phyloP scores from a whole-genome alignment of 2,888 invertebrate species.

The Synergus gifuensis region DNA sequence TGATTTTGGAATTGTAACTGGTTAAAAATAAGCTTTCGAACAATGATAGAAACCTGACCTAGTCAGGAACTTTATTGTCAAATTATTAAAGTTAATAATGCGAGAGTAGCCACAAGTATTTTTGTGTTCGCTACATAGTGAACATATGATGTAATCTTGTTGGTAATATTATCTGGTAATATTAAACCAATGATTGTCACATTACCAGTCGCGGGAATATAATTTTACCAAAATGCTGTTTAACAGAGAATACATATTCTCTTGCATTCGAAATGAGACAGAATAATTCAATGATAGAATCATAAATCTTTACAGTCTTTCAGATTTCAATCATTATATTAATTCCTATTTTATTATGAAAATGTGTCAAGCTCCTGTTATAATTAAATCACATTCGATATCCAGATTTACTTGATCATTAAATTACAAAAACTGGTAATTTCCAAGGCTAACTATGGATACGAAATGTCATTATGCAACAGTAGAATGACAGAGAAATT shows the following conservation, averaged over 20 bases:
- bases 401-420: background rate
- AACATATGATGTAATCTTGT: conserved; percentile 9
- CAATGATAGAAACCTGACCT: background rate
- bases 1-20: no score
- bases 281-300: background rate
- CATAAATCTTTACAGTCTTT: background rate
- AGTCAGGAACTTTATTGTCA: background rate
- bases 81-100: conserved; percentile 12
- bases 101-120: conserved; percentile 20
- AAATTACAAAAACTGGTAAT: background rate
- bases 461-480: conserved; percentile 19
- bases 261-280: conserved; percentile 9
- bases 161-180: conserved; percentile 32
- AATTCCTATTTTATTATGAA: background rate
- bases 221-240: conserved; percentile 26
- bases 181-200: conserved; percentile 31
- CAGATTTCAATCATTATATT: background rate
- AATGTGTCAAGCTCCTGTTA: background rate
- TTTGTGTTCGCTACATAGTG: background rate
- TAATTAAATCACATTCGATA: background rate
- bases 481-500: conserved; percentile 7
- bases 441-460: conserved; percentile 22
- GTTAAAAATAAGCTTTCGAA: background rate
- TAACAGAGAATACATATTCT: background rate
- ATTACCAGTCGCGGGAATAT: conserved; percentile 4